Conservation (phyloP, 2,113 vertebrate species). For the Albula goreensis region DNA sequence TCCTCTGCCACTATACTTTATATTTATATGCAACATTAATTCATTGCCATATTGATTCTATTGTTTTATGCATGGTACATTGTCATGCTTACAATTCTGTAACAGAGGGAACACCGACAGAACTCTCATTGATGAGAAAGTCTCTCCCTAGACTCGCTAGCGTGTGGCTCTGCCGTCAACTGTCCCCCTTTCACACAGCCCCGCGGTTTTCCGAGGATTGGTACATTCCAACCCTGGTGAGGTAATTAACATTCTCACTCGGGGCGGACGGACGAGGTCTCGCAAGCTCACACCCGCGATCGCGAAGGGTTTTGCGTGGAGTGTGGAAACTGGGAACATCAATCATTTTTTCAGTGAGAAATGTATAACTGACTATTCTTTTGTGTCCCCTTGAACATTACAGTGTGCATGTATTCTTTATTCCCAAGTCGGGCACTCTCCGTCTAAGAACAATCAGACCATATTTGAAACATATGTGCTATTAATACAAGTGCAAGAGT, state of each 20-base stretch:
- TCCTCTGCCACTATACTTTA: too few species aligned
- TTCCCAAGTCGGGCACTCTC: not conserved
- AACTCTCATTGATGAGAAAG: not conserved
- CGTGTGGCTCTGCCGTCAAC: not conserved
- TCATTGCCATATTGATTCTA: too few species aligned
- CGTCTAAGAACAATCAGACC: not conserved
- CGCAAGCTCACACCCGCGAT: not conserved
- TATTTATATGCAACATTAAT: too few species aligned
- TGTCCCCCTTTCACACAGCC: not conserved
- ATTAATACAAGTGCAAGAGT: constrained; percentile 2
- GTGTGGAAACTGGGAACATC: not conserved
- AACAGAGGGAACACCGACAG: not conserved
- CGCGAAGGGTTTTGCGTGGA: not conserved
- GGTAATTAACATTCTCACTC: constrained; percentile 7
- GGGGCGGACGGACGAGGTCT: not conserved
- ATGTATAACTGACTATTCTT: not conserved
- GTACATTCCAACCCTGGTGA: constrained; percentile 28
- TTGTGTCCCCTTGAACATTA: not conserved
- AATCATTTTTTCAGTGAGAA: not conserved
- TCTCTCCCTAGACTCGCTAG: not conserved
- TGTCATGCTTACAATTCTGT: not conserved
- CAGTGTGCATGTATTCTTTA: not conserved
- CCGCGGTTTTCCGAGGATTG: constrained; percentile 10
- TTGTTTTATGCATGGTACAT: too few species aligned
- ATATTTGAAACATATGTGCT: not conserved